Percentiles rank a stretch among this genome's conserved stretches.
These are phyloP conservation scores for Oasisia sp. DNA, from an alignment of 2,888 invertebrate species.

Conservation along the genomic window DNA sequence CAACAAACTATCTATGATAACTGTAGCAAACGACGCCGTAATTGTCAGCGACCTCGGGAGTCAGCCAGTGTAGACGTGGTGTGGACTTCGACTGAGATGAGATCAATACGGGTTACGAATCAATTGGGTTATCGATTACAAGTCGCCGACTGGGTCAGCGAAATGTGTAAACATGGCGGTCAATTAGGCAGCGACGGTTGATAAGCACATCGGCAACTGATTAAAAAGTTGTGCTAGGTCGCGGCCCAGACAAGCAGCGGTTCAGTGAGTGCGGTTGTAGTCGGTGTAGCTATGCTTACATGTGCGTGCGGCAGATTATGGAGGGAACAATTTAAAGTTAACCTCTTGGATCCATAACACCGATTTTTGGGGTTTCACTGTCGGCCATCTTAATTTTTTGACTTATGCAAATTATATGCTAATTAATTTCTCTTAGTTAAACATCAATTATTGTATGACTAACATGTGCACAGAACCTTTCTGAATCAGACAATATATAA, in stretches of 20 bases:
- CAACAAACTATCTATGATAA: not conserved
- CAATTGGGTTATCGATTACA: not conserved
- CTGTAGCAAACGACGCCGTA: not conserved
- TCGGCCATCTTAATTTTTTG: no score
- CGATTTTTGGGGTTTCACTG: no score
- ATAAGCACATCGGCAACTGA: not conserved
- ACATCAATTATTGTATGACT: no score
- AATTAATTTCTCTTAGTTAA: no score
- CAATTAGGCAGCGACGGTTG: not conserved
- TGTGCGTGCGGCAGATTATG: no score
- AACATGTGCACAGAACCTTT: no score
- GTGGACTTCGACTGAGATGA: not conserved
- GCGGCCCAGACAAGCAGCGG: not conserved
- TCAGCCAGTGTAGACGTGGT: not conserved
- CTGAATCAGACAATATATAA: no score
- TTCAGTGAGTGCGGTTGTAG: not conserved
- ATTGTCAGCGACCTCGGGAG: not conserved
- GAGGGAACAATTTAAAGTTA: no score
- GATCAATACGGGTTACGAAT: conserved; percentile 12
- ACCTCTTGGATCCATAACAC: no score
- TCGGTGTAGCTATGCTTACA: not conserved
- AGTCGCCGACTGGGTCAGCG: not conserved
- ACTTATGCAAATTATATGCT: no score
- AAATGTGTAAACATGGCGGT: conserved; percentile 1
- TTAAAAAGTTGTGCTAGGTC: not conserved